These are phyloP conservation scores for Conops quadrifasciatus DNA, from an alignment of 2,888 invertebrate genomes.

Conservation along the genomic window DNA sequence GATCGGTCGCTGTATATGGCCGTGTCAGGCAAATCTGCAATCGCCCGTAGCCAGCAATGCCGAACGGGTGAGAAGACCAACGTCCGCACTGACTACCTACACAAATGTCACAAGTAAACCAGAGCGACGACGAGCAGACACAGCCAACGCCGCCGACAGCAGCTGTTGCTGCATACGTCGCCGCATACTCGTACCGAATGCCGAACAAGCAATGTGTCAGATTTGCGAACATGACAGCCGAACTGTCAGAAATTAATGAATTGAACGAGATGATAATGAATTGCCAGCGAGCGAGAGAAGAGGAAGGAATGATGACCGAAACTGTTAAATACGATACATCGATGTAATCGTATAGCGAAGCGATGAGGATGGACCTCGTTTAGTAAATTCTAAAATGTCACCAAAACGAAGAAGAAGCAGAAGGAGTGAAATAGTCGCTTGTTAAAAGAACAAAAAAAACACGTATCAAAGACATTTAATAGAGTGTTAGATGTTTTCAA, in stretches of 20 bases:
- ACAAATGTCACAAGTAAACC: conserved; percentile 11
- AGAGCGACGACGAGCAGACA: conserved; percentile 1
- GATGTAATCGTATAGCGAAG: background rate
- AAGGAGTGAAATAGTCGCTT: too few relatives aligned
- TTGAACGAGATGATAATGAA: conserved; percentile 29
- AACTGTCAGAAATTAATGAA: conserved; percentile 31
- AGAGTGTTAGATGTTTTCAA: too few relatives aligned
- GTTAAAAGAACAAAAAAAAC: too few relatives aligned
- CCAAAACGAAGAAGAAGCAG: too few relatives aligned
- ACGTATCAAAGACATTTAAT: too few relatives aligned
- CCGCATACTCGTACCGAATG: background rate
- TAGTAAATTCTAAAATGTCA: too few relatives aligned
- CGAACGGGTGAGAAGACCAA: background rate
- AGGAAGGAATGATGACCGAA: background rate
- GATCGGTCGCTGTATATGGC: background rate
- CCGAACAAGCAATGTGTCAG: conserved; percentile 17
- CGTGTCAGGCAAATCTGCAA: conserved; percentile 3
- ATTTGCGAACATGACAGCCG: conserved; percentile 28
- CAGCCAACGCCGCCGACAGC: background rate
- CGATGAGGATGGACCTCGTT: too few relatives aligned
- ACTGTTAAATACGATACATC: background rate
- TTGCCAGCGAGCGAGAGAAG: conserved; percentile 2
- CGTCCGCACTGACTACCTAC: conserved; percentile 24
- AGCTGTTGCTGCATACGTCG: too few relatives aligned
- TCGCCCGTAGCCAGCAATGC: background rate